These are phyloP conservation scores for Ennomos erosarius DNA, from an alignment of 2,888 invertebrate species.

Conservation along the genomic window DNA sequence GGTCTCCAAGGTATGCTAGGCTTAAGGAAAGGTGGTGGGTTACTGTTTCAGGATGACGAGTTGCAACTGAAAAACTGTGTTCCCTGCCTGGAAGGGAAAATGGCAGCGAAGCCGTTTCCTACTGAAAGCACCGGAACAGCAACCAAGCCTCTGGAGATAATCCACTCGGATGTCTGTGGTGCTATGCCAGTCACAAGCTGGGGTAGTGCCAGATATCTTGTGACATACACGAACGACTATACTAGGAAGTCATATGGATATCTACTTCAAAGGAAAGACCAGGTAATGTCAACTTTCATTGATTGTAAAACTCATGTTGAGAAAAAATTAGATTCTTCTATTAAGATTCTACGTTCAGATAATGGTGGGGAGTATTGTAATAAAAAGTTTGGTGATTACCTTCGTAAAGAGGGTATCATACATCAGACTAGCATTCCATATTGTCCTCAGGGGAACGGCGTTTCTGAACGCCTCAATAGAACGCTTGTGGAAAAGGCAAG, in stretches of 20 bases:
- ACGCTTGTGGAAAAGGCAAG: too few relatives aligned
- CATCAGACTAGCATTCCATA: too few relatives aligned
- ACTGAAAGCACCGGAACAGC: background rate
- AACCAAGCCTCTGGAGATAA: background rate
- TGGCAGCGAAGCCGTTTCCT: background rate
- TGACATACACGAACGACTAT: background rate
- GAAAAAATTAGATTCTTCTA: background rate
- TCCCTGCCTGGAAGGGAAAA: constrained; percentile 1
- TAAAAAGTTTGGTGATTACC: too few relatives aligned
- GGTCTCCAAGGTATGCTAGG: background rate
- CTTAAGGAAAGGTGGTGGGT: background rate
- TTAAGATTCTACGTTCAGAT: background rate
- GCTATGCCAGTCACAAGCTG: background rate
- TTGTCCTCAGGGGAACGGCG: too few relatives aligned
- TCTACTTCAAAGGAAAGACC: background rate
- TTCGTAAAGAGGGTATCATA: too few relatives aligned
- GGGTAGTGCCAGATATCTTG: constrained; percentile 1
- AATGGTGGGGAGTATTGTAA: too few relatives aligned
- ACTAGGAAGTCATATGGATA: constrained; percentile 1
- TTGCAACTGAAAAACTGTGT: too few relatives aligned
- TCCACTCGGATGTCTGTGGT: constrained; percentile 1
- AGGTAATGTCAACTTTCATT: background rate
- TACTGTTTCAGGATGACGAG: constrained; percentile 1
- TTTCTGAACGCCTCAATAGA: too few relatives aligned
- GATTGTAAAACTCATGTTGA: background rate